Conservation (phyloP, 2,888 invertebrate species). For the Limnephilus rhombicus region DNA sequence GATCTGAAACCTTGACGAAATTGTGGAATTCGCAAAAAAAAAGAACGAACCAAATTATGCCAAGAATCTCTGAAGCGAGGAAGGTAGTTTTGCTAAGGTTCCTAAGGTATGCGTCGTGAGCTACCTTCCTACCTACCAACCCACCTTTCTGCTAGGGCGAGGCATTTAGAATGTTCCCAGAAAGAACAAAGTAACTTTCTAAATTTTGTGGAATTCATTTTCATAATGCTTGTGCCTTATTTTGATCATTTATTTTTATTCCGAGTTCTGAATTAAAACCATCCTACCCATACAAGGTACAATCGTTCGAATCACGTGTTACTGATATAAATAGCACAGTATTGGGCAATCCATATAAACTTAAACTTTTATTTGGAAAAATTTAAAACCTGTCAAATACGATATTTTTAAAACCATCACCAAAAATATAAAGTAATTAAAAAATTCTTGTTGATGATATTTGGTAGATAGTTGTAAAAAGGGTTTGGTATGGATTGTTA, state of each 20-base stretch:
- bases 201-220: background rate
- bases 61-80: constrained; percentile 28
- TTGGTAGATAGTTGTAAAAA: too few species aligned
- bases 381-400: too few species aligned
- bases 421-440: too few species aligned
- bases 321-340: too few species aligned
- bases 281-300: background rate
- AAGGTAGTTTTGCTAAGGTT: constrained; percentile 47
- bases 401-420: too few species aligned
- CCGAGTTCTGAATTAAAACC: background rate
- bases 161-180: constrained; percentile 26
- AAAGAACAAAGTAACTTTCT: constrained; percentile 11
- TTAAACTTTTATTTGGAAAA: too few species aligned
- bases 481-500: too few species aligned
- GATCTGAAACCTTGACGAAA: constrained; percentile 42
- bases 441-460: too few species aligned
- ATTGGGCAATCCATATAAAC: too few species aligned
- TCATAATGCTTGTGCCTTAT: background rate
- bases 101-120: constrained; percentile 4
- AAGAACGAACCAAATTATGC: constrained; percentile 41
- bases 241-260: background rate
- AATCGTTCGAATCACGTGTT: background rate
- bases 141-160: background rate
- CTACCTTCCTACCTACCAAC: background rate
- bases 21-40: constrained; percentile 41